Evolutionary conservation across 2,888 invertebrate species (phyloP).

Genomic region (Oxytorus armatus): DNA sequence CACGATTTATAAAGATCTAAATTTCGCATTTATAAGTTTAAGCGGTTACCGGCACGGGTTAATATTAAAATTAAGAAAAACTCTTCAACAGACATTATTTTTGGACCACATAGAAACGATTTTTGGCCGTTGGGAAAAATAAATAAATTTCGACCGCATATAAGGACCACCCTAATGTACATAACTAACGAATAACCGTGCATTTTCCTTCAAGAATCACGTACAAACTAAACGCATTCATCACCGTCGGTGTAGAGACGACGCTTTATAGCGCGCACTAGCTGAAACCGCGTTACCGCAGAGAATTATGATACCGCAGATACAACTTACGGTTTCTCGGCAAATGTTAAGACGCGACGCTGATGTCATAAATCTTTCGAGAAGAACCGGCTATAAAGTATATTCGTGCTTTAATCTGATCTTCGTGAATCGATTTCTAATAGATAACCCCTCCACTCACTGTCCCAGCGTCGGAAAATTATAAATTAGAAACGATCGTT

Average conservation of each 20-base stretch:
- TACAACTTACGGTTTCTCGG: constrained; percentile 25
- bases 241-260: constrained; percentile 2
- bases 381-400: constrained; percentile 51
- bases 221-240: constrained; percentile 25
- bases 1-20: too few species aligned
- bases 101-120: too few species aligned
- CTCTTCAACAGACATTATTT: too few species aligned
- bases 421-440: constrained; percentile 54
- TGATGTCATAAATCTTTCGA: constrained; percentile 22
- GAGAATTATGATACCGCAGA: constrained; percentile 66
- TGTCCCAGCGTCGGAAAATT: constrained; percentile 12
- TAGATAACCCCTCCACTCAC: constrained; percentile 33
- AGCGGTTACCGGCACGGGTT: too few species aligned
- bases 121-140: too few species aligned
- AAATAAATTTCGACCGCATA: too few species aligned
- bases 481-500: constrained; percentile 47
- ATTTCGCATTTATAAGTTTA: too few species aligned
- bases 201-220: neutral
- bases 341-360: neutral
- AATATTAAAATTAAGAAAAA: too few species aligned
- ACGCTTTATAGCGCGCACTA: constrained; percentile 6
- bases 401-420: constrained; percentile 30
- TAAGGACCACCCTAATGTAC: neutral
- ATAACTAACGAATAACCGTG: neutral
- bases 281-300: constrained; percentile 34